phyloP scores from a whole-genome alignment of 2,888 invertebrate genomes.

The Hybos culiciformis region DNA sequence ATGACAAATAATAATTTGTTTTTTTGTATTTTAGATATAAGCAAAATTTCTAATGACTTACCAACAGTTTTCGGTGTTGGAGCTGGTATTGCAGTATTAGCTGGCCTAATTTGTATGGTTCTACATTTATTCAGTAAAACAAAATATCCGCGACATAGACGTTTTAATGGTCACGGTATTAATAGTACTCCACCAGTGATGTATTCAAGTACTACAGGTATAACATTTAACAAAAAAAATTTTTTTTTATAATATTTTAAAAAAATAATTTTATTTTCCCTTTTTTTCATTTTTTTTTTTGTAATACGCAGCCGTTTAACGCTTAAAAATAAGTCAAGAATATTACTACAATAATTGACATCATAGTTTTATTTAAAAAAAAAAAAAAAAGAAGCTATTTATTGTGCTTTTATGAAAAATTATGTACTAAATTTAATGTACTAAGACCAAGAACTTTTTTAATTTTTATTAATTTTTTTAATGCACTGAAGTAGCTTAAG shows the following conservation, averaged over 20 bases:
- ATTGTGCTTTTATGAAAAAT: no score
- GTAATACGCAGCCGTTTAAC: neutral
- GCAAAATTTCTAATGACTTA: constrained; percentile 69
- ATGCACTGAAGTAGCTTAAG: no score
- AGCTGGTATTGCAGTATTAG: constrained; percentile 72
- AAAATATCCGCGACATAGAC: constrained; percentile 50
- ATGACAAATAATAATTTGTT: neutral
- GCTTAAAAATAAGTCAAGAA: neutral
- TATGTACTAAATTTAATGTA: no score
- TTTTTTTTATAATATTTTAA: neutral
- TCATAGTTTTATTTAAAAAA: no score
- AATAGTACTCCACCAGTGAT: constrained; percentile 71
- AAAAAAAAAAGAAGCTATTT: no score
- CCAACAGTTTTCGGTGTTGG: constrained; percentile 75
- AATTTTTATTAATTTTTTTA: no score
- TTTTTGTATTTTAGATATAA: constrained; percentile 47
- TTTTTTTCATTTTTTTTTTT: neutral
- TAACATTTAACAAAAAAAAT: no score
- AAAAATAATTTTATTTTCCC: neutral
- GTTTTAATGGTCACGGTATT: constrained; percentile 69
- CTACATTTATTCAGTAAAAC: constrained; percentile 62
- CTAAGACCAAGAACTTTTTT: no score
- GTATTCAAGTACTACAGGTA: constrained; percentile 76
- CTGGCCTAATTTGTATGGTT: constrained; percentile 78
- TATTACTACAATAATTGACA: no score